Conservation (phyloP, 2,797 vertebrate species). For the Rhinophrynus dorsalis region DNA sequence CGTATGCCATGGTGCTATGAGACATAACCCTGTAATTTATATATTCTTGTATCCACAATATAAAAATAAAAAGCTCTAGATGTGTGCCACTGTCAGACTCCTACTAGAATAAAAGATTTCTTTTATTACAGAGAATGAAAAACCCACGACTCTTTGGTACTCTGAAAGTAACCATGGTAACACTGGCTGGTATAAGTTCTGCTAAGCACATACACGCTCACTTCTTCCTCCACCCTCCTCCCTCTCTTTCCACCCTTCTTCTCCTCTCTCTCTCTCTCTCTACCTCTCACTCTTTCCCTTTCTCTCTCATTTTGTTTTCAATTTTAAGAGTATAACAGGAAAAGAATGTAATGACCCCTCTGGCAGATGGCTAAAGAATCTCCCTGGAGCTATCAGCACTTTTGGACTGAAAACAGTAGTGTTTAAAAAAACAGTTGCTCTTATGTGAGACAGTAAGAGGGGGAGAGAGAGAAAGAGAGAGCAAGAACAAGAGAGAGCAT, state of each 20-base stretch:
- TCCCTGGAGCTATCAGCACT: not conserved
- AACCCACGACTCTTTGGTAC: conserved; percentile 47
- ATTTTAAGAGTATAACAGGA: not conserved
- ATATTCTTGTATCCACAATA: conserved; percentile 1
- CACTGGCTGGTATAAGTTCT: conserved; percentile 60
- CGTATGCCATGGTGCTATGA: not conserved
- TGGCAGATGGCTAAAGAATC: too few relatives aligned
- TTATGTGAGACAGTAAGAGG: too few relatives aligned
- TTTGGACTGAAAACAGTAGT: not conserved
- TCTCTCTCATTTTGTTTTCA: not conserved
- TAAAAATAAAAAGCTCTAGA: conserved; percentile 39
- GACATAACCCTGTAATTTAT: conserved; percentile 19
- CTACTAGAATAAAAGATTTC: conserved; percentile 59
- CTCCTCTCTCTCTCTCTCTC: not conserved
- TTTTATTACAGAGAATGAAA: conserved; percentile 52
- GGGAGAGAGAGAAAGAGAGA: too few relatives aligned
- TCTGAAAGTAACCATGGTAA: conserved; percentile 73
- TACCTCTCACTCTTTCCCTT: not conserved
- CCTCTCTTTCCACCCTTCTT: conserved; percentile 6
- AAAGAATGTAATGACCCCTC: not conserved
- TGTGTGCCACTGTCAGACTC: conserved; percentile 51
- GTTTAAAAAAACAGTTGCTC: too few relatives aligned
- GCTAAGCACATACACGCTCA: conserved; percentile 53
- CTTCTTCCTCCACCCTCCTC: conserved; percentile 22
- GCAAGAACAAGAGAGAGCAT: too few relatives aligned